Evolutionary conservation across 1,140 invertebrate species (phyloP).

Genomic region (Lordiphosa mommai): DNA sequence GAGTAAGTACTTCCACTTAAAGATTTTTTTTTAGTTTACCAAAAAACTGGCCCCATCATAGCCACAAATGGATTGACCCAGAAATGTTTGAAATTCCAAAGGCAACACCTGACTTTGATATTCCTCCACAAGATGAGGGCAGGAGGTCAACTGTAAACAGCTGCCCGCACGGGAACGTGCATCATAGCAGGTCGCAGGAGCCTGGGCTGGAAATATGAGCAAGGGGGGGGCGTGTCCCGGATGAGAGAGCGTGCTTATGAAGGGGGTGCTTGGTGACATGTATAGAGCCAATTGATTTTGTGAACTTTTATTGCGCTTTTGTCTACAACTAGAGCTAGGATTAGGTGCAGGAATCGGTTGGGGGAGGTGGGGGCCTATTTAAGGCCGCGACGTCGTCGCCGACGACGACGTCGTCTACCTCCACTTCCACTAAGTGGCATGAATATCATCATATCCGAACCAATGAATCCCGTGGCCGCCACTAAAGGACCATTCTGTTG

Average conservation of each 20-base stretch:
- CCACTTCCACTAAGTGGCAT: constrained; percentile 52
- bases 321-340: constrained; percentile 16
- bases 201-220: constrained; percentile 53
- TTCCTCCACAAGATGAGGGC: constrained; percentile 78
- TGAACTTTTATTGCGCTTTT: constrained; percentile 23
- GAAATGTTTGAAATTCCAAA: constrained; percentile 70
- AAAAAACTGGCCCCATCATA: constrained; percentile 80
- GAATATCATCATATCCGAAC: constrained; percentile 70
- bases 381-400: constrained; percentile 37
- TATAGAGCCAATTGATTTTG: constrained; percentile 13
- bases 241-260: not conserved
- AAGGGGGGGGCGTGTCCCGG: constrained; percentile 19
- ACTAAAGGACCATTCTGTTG: constrained; percentile 32
- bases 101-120: constrained; percentile 50
- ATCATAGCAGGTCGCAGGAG: constrained; percentile 64
- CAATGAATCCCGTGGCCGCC: constrained; percentile 12
- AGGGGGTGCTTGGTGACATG: not conserved
- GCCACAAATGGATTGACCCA: constrained; percentile 81
- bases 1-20: not conserved
- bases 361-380: constrained; percentile 3
- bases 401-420: constrained; percentile 45
- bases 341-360: not conserved
- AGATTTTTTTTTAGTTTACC: constrained; percentile 26
- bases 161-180: constrained; percentile 70
- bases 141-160: constrained; percentile 80